These are phyloP conservation scores for Clarias pachynema DNA, from an alignment of 2,797 vertebrate species.

Conservation along the genomic window DNA sequence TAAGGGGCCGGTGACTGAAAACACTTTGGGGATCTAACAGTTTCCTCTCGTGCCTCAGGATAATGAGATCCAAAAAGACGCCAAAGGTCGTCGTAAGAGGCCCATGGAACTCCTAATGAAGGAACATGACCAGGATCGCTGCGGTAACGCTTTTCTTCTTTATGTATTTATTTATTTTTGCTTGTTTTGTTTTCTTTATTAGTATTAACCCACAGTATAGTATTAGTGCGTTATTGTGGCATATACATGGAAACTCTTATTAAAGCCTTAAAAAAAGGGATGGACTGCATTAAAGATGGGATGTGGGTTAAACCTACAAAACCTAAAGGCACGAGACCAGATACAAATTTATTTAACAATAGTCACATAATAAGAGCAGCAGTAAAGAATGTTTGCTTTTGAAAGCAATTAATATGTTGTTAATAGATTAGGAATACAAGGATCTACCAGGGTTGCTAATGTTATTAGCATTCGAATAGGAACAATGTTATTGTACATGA, in stretches of 20 bases:
- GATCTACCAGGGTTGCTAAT: neutral
- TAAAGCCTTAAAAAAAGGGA: neutral
- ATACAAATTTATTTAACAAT: neutral
- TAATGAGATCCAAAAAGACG: slow-evolving; percentile 46
- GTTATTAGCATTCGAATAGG: neutral
- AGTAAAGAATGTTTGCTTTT: neutral
- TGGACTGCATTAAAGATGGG: neutral
- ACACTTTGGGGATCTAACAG: slow-evolving; percentile 44
- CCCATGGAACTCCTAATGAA: slow-evolving; percentile 35
- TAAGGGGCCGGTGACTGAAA: slow-evolving; percentile 48
- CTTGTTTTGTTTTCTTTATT: too few species aligned
- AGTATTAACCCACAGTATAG: neutral
- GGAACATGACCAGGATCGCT: slow-evolving; percentile 5
- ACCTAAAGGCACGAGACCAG: neutral
- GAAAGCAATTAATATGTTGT: neutral
- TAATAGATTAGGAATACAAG: neutral
- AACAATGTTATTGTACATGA: neutral
- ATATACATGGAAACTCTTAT: neutral
- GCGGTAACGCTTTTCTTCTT: neutral
- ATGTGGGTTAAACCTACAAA: neutral
- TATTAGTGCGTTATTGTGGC: neutral
- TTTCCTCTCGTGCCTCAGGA: slow-evolving; percentile 41
- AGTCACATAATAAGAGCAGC: neutral
- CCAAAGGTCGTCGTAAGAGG: slow-evolving; percentile 40
- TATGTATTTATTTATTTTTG: neutral